Base-by-base conservation (phyloP, 2,113 vertebrate species). In the Benitochromis conjunctus region DNA sequence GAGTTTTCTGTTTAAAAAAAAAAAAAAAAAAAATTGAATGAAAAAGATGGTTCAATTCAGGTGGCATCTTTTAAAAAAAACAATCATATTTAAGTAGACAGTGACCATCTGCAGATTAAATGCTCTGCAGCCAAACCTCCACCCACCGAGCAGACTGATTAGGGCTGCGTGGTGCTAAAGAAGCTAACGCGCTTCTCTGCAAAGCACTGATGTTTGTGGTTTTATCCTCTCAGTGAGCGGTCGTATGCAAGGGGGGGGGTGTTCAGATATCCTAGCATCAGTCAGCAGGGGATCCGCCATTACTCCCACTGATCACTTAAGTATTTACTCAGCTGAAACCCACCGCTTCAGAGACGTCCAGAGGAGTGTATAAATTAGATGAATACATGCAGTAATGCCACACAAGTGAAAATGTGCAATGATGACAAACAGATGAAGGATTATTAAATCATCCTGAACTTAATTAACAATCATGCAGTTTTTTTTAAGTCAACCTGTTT, bases 141-240 rank as follows among this genome's bases (percentile, higher is more conserved):
- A 71, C 41, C 82, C n/a, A 53, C 31, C 18, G 76, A 4, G 12
- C 14, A 36, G 24, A 80, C 80, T 12, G 19, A 81, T 62, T 38
- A 9, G 36, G 79, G 60, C 5, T 56, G 14, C 24, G 51, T 2
- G 43, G 56, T 79, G 62, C 53, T 56, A 36, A 83, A 80, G 76
- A 66, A 64, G 79, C 62, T 18, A 19, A 83, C 71, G 13, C 66
- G n/a, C 43, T 18, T 24, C 66, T 74, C 29, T 57, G 16, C 51
- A 83, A 81, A 74, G 80, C 60, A 51, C 58, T 46, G 31, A 62
- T 71, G 71, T 41, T 83, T 56, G 51, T 80, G 84, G 69, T 87
- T 92, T 89, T 77, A 91, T 84, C 83, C 62, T 84, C 85, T 57
- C 84, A 53, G 90, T 14, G 26, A 85, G 93, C 3, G 71, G 81